Evolutionary conservation across 2,113 vertebrate genomes (phyloP), one percentile per base, ranked within the genome.

Genomic region (Microtus ochrogaster): DNA sequence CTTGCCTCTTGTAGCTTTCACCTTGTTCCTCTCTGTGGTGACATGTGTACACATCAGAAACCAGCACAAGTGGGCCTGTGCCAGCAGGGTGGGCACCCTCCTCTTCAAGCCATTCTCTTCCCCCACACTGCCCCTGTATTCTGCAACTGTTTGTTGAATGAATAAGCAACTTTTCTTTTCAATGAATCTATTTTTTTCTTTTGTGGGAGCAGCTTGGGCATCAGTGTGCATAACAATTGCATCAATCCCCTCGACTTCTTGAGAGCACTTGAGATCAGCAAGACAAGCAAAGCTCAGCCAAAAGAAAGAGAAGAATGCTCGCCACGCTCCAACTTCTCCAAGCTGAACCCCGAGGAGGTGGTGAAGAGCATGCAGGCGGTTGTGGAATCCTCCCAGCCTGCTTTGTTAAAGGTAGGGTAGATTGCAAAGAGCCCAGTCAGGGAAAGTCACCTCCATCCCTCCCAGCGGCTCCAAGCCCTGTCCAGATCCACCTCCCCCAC

Each of bases 171-270:
- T 39, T 63, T 65, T 65, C n/a, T 10, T 8, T n/a, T 70, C 78
- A 52, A 92, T 55, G 95, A 97, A 93, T 91, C 76, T 49, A 33
- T 92, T 97, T 65, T 94, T n/a, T 96, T 97, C 36, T 97, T 76
- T 68, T 94, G 96, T 4, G 61, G 28, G 93, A 90, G 88, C 96
- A 98, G 98, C 49, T 97, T 97, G 96, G 97, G 96, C 94, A 96
- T 99, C 94, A 90, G 91, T 89, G 97, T 97, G 74, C 97, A 94
- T 14, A 94, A 97, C 30, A 97, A 97, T 70, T 97, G 97, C 81
- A 87, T 99, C 83, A 98, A 98, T 63, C 98, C 98, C 96, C 97
- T 97, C 85, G 98, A 98, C 94, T 99, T 99, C 94, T 86, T 99
- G 97, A 98, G 96, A 97, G 97, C 94, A 0, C 89, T 97, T 96